Conservation (phyloP, 2,888 invertebrate genomes). For the Drosophila anomelani region DNA sequence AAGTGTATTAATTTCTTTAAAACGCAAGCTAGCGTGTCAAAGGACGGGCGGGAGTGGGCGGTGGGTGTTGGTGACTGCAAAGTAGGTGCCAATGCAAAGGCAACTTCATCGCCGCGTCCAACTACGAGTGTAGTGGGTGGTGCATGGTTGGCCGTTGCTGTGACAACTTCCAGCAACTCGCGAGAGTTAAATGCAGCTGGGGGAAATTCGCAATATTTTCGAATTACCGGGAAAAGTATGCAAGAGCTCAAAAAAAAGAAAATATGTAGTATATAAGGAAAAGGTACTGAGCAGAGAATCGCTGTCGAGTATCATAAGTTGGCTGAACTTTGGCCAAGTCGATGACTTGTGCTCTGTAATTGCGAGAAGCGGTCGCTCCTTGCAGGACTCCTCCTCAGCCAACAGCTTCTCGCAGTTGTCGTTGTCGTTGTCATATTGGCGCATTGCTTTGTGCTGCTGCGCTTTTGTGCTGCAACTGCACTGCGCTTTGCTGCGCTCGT, state of each 20-base stretch:
- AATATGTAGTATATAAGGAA: background rate
- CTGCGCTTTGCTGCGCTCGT: conserved; percentile 23
- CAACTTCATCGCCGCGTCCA: conserved; percentile 27
- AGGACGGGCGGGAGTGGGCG: conserved; percentile 6
- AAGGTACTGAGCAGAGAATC: conserved; percentile 19
- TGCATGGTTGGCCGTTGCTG: conserved; percentile 30
- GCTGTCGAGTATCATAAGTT: conserved; percentile 44
- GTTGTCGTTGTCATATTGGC: conserved; percentile 50
- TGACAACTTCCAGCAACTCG: conserved; percentile 29
- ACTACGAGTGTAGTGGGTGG: conserved; percentile 9
- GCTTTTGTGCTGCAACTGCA: conserved; percentile 42
- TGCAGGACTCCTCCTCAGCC: conserved; percentile 25
- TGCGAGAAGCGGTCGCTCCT: conserved; percentile 27
- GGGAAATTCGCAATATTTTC: conserved; percentile 29
- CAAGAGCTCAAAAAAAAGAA: background rate
- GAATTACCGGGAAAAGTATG: conserved; percentile 35
- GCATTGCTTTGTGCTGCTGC: conserved; percentile 47
- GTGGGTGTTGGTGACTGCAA: conserved; percentile 1
- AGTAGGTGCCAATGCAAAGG: conserved; percentile 30
- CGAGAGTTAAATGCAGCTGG: conserved; percentile 20
- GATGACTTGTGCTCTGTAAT: conserved; percentile 48
- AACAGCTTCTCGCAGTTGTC: conserved; percentile 31
- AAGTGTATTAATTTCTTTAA: conserved; percentile 53
- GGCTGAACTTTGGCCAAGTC: conserved; percentile 44
- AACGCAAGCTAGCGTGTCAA: conserved; percentile 51